Evolutionary conservation across 1,140 invertebrate species (phyloP).

Genomic region (Colletes latitarsis): DNA sequence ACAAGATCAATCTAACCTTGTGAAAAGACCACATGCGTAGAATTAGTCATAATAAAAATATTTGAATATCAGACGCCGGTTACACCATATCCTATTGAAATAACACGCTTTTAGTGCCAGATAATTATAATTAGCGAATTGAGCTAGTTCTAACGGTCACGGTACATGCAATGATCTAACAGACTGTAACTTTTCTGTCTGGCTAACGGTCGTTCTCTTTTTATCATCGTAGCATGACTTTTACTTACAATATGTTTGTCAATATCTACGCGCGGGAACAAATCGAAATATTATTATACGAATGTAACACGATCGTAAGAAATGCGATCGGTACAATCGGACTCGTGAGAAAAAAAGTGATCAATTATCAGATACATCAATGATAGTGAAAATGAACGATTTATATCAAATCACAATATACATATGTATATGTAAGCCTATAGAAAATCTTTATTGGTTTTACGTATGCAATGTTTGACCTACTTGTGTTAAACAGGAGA

Average conservation of each 20-base stretch:
- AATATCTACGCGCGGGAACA: too few species aligned
- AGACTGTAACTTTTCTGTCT: not conserved
- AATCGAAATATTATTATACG: not conserved
- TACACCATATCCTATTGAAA: not conserved
- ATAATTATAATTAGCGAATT: not conserved
- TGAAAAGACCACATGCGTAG: not conserved
- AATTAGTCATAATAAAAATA: not conserved
- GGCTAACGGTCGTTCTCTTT: not conserved
- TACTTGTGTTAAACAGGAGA: too few species aligned
- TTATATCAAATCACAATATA: not conserved
- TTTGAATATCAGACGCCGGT: not conserved
- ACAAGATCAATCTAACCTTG: not conserved
- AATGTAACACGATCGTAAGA: not conserved
- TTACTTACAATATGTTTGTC: not conserved
- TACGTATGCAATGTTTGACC: too few species aligned
- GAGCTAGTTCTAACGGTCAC: not conserved
- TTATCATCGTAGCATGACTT: not conserved
- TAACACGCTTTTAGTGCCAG: not conserved
- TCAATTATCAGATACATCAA: not conserved
- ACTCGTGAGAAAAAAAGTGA: not conserved
- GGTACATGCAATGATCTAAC: not conserved
- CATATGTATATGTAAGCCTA: not conserved
- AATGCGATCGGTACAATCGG: too few species aligned
- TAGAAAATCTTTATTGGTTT: too few species aligned
- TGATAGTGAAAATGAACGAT: not conserved